Conservation (phyloP, 2,888 invertebrate species). For the Hydrotaea diabolus region DNA sequence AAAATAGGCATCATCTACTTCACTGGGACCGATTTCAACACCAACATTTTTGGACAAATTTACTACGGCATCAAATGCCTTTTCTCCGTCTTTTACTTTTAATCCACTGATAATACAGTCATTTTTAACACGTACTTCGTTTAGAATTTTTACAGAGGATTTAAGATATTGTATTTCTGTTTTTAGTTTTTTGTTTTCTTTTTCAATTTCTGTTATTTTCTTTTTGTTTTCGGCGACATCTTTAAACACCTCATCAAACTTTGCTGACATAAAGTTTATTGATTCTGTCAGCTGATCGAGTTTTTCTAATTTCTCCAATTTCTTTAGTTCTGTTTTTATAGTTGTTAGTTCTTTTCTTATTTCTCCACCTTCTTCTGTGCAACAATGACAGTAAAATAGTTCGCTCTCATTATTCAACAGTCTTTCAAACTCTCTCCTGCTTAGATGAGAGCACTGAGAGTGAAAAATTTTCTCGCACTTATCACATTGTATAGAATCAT, state of each 20-base stretch:
- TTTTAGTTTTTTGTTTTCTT: conserved; percentile 35
- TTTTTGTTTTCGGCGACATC: conserved; percentile 28
- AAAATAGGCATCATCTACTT: conserved; percentile 26
- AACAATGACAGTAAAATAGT: neutral
- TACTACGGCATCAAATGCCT: conserved; percentile 9
- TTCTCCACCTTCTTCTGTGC: conserved; percentile 1
- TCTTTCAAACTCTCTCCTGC: conserved; percentile 32
- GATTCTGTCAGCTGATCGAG: conserved; percentile 24
- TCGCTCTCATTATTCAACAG: conserved; percentile 15
- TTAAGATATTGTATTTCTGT: conserved; percentile 15
- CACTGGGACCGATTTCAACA: neutral
- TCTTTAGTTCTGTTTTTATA: conserved; percentile 22
- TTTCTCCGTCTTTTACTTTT: neutral
- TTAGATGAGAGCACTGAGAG: conserved; percentile 28
- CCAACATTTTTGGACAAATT: neutral
- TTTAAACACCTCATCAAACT: conserved; percentile 23
- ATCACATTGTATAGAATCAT: conserved; percentile 38
- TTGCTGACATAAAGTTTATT: conserved; percentile 15
- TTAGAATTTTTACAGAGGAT: conserved; percentile 21
- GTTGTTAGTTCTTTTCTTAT: neutral
- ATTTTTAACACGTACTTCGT: conserved; percentile 5
- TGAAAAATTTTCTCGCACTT: conserved; percentile 21
- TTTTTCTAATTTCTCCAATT: conserved; percentile 22
- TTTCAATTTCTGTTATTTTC: conserved; percentile 6
- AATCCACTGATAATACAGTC: conserved; percentile 27